phyloP scores from a whole-genome alignment of 1,140 invertebrate species.

The Gryllus bimaculatus region DNA sequence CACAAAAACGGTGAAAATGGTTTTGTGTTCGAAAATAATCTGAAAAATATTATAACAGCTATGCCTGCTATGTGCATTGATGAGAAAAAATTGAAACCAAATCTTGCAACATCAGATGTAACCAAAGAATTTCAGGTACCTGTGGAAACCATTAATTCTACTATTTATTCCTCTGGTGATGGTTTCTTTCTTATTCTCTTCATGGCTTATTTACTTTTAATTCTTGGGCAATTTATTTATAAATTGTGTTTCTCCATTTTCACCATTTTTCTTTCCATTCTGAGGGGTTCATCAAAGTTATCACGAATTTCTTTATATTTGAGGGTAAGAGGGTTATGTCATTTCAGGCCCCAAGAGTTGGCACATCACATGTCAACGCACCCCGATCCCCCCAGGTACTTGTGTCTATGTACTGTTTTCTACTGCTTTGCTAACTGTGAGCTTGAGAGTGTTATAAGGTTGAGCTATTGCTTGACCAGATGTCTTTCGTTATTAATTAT shows the following conservation, averaged over 20 bases:
- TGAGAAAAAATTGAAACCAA: neutral
- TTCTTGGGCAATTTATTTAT: constrained; percentile 16
- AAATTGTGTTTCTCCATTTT: constrained; percentile 30
- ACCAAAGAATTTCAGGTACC: neutral
- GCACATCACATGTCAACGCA: constrained; percentile 26
- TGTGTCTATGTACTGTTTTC: neutral
- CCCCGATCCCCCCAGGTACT: constrained; percentile 21
- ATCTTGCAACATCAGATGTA: neutral
- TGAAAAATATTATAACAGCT: constrained; percentile 13
- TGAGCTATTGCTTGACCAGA: too few species aligned
- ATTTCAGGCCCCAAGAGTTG: constrained; percentile 28
- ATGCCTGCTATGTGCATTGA: constrained; percentile 6
- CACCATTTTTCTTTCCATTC: constrained; percentile 22
- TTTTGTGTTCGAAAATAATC: constrained; percentile 12
- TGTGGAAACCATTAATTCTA: neutral
- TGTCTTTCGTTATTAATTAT: too few species aligned
- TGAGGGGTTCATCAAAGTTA: neutral
- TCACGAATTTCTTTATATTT: neutral
- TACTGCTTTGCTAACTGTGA: too few species aligned
- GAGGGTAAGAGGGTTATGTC: neutral
- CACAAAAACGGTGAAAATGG: constrained; percentile 10
- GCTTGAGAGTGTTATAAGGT: too few species aligned
- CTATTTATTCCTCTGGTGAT: neutral
- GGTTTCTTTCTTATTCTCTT: neutral
- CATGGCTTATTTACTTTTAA: neutral